Base-by-base conservation (phyloP, 2,113 vertebrate species). In the Illadopsis cleaveri region DNA sequence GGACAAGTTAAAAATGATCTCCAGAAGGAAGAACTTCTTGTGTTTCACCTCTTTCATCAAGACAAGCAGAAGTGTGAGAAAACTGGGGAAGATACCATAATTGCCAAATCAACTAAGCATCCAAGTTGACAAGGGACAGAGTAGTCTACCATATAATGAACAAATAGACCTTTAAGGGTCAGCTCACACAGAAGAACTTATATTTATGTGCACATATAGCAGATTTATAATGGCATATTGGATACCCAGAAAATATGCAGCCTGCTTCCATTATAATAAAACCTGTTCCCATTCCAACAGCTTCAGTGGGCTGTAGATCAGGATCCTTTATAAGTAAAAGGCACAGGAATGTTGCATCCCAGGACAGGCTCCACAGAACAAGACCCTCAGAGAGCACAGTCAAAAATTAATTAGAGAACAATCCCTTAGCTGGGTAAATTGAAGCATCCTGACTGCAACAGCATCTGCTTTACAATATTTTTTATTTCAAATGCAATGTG, bases 61-160 rank as follows among this genome's bases (percentile, higher is more conserved):
- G 84, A 86, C 57, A 83, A 68, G 71, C 5, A 80, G 50, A 93
- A 83, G 24, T 86, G 25, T 45, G 64, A 77, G 79, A 80, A 92
- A 91, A 93, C 0, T 62, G 68, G 62, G 66, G 51, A 90, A 90
- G 77, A 37, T 70, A 60, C 31, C 82, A 83, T 78, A 89, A 89
- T 86, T 56, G 85, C 60, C 92, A 93, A 85, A 96, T 66, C 51
- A 94, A 88, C 83, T 84, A 75, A 89, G 76, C 60, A 42, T 69
- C 69, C 17, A 71, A 89, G 84, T 37, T 95, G 87, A 89, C 78
- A 90, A 73, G 86, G 66, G 73, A 89, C 88, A 90, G 86, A 75
- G 38, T 38, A 38, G 82, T 58, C 50, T 90, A n/a, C 45, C 28
- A 5, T 50, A 31, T 45, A 93, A 90, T 69, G 92, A 94, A 82